Conservation (phyloP, 2,797 vertebrate genomes). For the Pseudotriccus pelzelni region DNA sequence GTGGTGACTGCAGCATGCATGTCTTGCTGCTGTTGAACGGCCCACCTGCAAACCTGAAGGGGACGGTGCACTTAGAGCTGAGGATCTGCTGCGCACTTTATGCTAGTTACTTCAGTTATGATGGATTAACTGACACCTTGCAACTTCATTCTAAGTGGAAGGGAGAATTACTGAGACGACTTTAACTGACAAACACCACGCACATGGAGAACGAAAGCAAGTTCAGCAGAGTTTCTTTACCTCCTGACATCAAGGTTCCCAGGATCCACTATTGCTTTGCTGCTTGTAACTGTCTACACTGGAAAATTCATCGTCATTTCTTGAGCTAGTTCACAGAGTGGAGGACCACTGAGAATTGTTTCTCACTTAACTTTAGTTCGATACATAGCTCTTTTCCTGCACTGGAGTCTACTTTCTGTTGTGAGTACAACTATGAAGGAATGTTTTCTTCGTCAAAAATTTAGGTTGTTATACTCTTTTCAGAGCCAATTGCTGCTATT, state of each 20-base stretch:
- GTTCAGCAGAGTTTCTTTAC: neutral
- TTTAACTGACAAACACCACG: too few relatives aligned
- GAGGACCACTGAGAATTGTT: accelerated
- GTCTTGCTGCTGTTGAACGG: neutral
- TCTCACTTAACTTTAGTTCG: neutral
- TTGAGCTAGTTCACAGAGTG: neutral
- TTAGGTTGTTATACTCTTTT: neutral
- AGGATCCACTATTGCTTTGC: neutral
- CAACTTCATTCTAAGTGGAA: neutral
- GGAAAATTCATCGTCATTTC: neutral
- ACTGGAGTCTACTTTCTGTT: neutral
- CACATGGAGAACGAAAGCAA: neutral
- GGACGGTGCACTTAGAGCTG: neutral
- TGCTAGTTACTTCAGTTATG: neutral
- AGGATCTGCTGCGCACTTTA: neutral
- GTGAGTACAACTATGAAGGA: neutral
- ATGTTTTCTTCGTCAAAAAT: neutral
- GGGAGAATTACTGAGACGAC: neutral
- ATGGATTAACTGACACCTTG: accelerated
- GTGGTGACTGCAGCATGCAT: accelerated
- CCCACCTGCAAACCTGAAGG: neutral
- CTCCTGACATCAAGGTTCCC: neutral
- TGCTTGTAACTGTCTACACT: neutral
- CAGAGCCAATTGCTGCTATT: neutral
- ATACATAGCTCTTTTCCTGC: neutral